phyloP scores from a whole-genome alignment of 2,113 vertebrate genomes.

The Apteryx owenii region DNA sequence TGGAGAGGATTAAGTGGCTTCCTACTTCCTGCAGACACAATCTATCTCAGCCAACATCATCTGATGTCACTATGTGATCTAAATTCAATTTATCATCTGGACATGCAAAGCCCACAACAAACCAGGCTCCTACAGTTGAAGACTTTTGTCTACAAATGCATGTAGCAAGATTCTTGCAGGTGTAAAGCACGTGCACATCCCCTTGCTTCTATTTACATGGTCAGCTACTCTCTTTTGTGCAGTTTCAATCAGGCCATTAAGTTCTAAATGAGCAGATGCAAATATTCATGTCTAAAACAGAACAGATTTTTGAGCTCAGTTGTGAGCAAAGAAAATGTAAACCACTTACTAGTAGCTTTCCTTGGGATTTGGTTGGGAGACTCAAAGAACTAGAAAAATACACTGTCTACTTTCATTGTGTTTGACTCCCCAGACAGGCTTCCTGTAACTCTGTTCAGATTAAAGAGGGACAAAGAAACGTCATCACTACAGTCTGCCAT shows the following conservation, averaged over 20 bases:
- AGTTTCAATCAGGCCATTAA: neutral
- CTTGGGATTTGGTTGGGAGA: neutral
- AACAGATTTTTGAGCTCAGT: neutral
- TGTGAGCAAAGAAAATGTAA: neutral
- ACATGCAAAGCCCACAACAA: neutral
- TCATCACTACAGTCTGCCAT: neutral
- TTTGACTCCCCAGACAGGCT: neutral
- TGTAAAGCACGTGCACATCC: neutral
- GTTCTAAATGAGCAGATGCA: neutral
- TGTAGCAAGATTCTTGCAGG: neutral
- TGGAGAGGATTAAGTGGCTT: constrained; percentile 27
- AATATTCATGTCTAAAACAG: neutral
- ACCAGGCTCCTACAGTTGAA: neutral
- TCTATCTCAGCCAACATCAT: neutral
- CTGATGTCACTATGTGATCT: neutral
- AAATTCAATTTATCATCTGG: constrained; percentile 1
- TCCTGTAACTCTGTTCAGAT: neutral
- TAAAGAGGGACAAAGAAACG: neutral
- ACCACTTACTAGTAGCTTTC: neutral
- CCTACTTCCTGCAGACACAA: neutral
- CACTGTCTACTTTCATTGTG: neutral
- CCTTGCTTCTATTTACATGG: neutral
- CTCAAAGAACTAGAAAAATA: neutral
- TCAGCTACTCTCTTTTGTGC: neutral
- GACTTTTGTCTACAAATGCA: neutral